phyloP scores from a whole-genome alignment of 2,888 invertebrate genomes.

The Athetis lepigone region DNA sequence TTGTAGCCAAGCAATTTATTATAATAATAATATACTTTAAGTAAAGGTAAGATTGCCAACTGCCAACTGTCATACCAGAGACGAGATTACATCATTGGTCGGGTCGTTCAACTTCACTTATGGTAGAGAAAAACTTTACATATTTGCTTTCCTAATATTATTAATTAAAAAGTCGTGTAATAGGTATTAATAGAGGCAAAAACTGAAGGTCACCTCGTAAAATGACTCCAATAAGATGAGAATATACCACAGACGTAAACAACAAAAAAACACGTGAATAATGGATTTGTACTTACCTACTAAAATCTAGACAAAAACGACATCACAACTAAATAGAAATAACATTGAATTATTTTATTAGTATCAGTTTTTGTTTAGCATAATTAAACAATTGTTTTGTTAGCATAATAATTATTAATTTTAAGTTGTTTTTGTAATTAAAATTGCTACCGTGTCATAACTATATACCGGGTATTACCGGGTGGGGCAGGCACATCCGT shows the following conservation, averaged over 20 bases:
- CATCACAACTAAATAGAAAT: background rate
- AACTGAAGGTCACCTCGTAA: conserved; percentile 44
- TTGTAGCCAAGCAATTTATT: conserved; percentile 9
- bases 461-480: conserved; percentile 2
- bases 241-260: no score
- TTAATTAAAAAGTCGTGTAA: conserved; percentile 64
- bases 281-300: background rate
- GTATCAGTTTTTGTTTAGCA: conserved; percentile 19
- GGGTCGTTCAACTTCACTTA: conserved; percentile 68
- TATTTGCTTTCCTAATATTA: conserved; percentile 54
- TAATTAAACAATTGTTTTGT: conserved; percentile 23
- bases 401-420: conserved; percentile 7
- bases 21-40: conserved; percentile 14
- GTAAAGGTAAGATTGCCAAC: background rate
- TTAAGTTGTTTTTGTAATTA: conserved; percentile 31
- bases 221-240: background rate
- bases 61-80: conserved; percentile 10
- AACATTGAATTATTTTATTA: background rate
- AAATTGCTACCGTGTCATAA: conserved; percentile 25
- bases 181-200: conserved; percentile 50
- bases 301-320: background rate
- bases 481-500: conserved; percentile 33
- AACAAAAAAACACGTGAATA: conserved; percentile 1
- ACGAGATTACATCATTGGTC: conserved; percentile 38
- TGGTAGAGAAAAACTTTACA: conserved; percentile 54